These are phyloP conservation scores for Coregonus clupeaformis DNA, from an alignment of 2,113 vertebrate species.

Conservation along the genomic window DNA sequence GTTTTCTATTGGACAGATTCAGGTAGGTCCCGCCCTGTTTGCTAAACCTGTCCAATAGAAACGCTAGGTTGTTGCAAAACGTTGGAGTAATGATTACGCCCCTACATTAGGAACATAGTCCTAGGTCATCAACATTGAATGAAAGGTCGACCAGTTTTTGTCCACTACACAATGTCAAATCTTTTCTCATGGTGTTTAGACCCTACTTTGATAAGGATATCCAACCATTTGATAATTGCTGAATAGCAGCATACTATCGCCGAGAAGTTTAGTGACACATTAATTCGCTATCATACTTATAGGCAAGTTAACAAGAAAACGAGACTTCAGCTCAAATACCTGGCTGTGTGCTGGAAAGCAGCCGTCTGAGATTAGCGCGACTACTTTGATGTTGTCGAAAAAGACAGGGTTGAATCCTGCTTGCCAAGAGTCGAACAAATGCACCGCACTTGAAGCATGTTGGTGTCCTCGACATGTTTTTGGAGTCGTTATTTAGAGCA, in stretches of 20 bases:
- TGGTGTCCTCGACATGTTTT: constrained; percentile 14
- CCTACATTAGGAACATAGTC: too few relatives aligned
- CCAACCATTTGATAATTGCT: too few relatives aligned
- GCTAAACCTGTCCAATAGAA: too few relatives aligned
- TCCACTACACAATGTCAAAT: neutral
- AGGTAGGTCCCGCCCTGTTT: too few relatives aligned
- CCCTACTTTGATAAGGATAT: too few relatives aligned
- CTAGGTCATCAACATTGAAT: too few relatives aligned
- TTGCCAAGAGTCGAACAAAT: neutral
- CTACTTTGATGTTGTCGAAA: neutral
- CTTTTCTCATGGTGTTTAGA: neutral
- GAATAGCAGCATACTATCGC: too few relatives aligned
- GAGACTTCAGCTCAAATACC: neutral
- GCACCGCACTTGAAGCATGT: neutral
- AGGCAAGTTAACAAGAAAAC: neutral
- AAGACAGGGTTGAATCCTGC: neutral
- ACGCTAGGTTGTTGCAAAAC: too few relatives aligned
- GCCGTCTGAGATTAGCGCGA: neutral
- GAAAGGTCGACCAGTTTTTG: neutral
- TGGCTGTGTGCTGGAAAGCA: neutral
- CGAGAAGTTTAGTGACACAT: neutral
- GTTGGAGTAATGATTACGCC: too few relatives aligned
- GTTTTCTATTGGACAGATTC: too few relatives aligned
- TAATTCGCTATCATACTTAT: neutral
- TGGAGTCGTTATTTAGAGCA: too few relatives aligned